Evolutionary conservation across 23 tunicate genomes (phyloP), one percentile per base, ranked within the genome.

Genomic region (Ascidia mentula): DNA sequence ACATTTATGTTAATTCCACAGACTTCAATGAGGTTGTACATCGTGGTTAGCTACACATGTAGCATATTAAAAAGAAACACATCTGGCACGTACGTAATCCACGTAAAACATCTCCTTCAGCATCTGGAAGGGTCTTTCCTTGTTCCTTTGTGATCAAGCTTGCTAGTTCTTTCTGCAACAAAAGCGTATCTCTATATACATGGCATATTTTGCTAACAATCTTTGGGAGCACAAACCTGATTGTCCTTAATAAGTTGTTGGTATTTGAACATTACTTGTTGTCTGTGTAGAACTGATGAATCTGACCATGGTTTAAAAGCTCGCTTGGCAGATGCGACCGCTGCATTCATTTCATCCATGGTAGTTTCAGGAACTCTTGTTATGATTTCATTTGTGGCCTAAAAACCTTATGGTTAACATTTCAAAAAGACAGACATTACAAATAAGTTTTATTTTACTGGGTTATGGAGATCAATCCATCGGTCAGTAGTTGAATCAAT

Each of bases 41-140:
- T n/a, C n/a, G n/a, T n/a, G n/a, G n/a, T n/a, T n/a, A n/a, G n/a
- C n/a, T n/a, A n/a, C n/a, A n/a, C n/a, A n/a, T n/a, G n/a, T n/a
- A n/a, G n/a, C n/a, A n/a, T n/a, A n/a, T n/a, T n/a, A n/a, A n/a
- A n/a, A n/a, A n/a, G n/a, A n/a, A n/a, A n/a, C n/a, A n/a, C n/a
- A n/a, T n/a, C n/a, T 53, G 65, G 65, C 24, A 73, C 95, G 78
- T 70, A 87, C 95, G 99, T 35, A 95, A 79, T 79, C 99, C 99
- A 38, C 99, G 84, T 20, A 86, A 80, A 0, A 95, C 99, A 90
- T 95, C 99, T 59, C 99, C 99, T 71, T 95, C 99, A 30, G 99
- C 99, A 86, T 95, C 99, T 9, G 82, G 86, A 0, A 95, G 69
- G 31, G 99, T 95, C 40, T 95, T 95, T 7, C 99, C 99, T 90